These are phyloP conservation scores for Eonycteris spelaea DNA, from an alignment of 2,113 vertebrate species.

Conservation along the genomic window DNA sequence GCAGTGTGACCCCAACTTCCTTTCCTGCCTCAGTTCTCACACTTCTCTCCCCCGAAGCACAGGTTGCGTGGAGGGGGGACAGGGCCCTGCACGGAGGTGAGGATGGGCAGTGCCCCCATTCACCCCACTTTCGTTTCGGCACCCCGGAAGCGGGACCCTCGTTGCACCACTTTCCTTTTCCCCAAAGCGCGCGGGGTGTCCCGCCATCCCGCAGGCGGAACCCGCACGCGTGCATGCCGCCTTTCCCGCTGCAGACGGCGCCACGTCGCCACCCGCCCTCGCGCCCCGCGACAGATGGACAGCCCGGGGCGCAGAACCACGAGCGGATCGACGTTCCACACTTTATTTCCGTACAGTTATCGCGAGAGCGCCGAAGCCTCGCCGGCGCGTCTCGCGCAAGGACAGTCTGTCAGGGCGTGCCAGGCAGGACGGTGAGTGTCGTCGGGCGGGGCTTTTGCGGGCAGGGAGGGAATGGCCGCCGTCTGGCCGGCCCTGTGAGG, in stretches of 20 bases:
- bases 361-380: not conserved
- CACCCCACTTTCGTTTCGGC: not conserved
- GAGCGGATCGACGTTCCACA: not conserved
- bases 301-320: not conserved
- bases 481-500: conserved; percentile 43
- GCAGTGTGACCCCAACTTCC: not conserved
- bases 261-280: not conserved
- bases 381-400: not conserved
- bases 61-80: no score
- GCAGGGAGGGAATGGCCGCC: not conserved
- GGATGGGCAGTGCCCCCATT: not conserved
- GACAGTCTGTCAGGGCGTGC: not conserved
- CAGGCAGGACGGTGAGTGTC: not conserved
- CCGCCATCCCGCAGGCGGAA: not conserved
- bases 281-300: no score
- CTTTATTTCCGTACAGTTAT: conserved; percentile 54
- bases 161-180: not conserved
- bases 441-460: not conserved
- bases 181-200: not conserved
- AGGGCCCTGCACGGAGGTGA: not conserved
- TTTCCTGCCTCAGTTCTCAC: no score
- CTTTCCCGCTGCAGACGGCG: not conserved
- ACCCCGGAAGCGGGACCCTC: not conserved
- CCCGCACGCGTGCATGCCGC: not conserved
- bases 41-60: not conserved